Conservation (phyloP, 2,113 vertebrate genomes). For the Triplophysa tibetana region DNA sequence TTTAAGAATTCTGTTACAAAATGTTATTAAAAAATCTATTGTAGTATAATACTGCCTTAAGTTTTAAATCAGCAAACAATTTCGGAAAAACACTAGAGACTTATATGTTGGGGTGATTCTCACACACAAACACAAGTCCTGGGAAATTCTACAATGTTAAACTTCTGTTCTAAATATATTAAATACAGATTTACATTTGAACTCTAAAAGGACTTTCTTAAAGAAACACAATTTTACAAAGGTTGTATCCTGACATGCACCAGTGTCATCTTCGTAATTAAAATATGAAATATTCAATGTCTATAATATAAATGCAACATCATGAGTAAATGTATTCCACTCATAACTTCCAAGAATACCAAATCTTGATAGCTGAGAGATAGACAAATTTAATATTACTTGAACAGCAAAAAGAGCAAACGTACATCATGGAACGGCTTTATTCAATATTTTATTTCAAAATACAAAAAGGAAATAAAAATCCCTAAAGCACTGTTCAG, state of each 20-base stretch:
- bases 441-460: slow-evolving; percentile 7
- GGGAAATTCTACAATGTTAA: neutral
- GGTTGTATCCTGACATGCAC: neutral
- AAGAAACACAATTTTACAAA: too few species aligned
- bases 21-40: neutral
- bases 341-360: too few species aligned
- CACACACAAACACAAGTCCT: neutral
- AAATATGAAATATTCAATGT: neutral
- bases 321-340: too few species aligned
- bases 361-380: too few species aligned
- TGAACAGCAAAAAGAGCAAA: neutral
- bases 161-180: neutral
- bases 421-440: neutral
- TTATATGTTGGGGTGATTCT: slow-evolving; percentile 2
- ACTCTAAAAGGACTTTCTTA: too few species aligned
- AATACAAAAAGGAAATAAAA: neutral
- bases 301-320: too few species aligned
- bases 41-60: neutral
- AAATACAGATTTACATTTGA: too few species aligned
- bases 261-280: neutral
- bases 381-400: neutral
- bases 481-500: too few species aligned
- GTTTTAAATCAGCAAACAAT: neutral
- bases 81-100: neutral
- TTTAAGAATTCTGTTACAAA: neutral